These are phyloP conservation scores for Eulimnadia texana DNA, from an alignment of 1,140 invertebrate genomes.

Conservation along the genomic window DNA sequence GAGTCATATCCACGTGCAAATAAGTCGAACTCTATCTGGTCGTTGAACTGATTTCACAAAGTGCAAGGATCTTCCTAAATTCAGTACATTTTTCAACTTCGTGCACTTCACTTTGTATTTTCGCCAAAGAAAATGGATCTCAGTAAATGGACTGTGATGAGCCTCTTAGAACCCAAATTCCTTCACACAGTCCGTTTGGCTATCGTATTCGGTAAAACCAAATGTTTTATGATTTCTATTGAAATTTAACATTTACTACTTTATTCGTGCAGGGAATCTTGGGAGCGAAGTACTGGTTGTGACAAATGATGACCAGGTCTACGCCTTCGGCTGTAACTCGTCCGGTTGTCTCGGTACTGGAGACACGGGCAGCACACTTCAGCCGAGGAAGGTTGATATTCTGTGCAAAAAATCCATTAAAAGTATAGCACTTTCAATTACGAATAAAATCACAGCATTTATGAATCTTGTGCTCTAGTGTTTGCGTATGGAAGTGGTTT, in stretches of 20 bases:
- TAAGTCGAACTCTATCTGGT: too few relatives aligned
- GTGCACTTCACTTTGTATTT: too few relatives aligned
- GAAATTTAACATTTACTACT: not conserved
- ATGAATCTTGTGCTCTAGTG: conserved; percentile 23
- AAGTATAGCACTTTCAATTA: conserved; percentile 19
- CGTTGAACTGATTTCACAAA: too few relatives aligned
- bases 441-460: conserved; percentile 6
- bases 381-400: conserved; percentile 40
- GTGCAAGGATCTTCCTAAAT: not conserved
- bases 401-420: conserved; percentile 43
- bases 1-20: too few relatives aligned
- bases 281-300: conserved; percentile 50
- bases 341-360: conserved; percentile 45
- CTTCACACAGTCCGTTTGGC: conserved; percentile 37
- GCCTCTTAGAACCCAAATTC: conserved; percentile 38
- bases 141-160: conserved; percentile 46
- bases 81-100: not conserved
- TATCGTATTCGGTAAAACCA: conserved; percentile 41
- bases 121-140: conserved; percentile 29
- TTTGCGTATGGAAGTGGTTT: conserved; percentile 50
- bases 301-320: conserved; percentile 44
- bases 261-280: conserved; percentile 30
- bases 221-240: conserved; percentile 1
- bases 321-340: conserved; percentile 43
- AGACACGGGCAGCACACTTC: conserved; percentile 37